Evolutionary conservation across 2,888 invertebrate genomes (phyloP).

Genomic region (Serrognathus titanus): DNA sequence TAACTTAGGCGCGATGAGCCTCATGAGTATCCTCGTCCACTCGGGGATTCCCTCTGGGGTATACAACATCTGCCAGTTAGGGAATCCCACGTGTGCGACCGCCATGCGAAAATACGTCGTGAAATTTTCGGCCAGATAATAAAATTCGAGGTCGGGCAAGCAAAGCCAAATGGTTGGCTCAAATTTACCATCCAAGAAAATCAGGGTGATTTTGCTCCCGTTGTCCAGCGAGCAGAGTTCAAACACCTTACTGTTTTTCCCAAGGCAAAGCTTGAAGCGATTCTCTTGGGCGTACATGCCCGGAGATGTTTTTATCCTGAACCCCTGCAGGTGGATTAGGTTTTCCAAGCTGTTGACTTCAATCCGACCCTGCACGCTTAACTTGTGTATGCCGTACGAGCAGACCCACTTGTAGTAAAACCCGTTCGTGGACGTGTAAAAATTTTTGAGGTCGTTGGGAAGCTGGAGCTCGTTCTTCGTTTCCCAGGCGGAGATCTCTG

Average conservation of each 20-base stretch:
- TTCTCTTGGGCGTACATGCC: slow-evolving; percentile 27
- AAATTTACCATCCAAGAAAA: slow-evolving; percentile 36
- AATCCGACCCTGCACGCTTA: slow-evolving; percentile 33
- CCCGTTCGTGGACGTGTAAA: slow-evolving; percentile 79
- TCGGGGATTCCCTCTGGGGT: slow-evolving; percentile 35
- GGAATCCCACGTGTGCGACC: slow-evolving; percentile 82
- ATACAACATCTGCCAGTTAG: slow-evolving; percentile 71
- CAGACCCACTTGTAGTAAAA: slow-evolving; percentile 78
- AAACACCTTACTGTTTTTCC: slow-evolving; percentile 38
- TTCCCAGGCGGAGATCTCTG: slow-evolving; percentile 69
- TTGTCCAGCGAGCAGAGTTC: slow-evolving; percentile 32
- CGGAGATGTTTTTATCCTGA: slow-evolving; percentile 32
- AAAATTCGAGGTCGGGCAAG: slow-evolving; percentile 59
- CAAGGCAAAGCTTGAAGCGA: slow-evolving; percentile 30
- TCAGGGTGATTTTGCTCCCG: slow-evolving; percentile 36
- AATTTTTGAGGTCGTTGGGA: slow-evolving; percentile 76
- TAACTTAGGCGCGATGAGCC: slow-evolving; percentile 72
- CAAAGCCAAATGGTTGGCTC: slow-evolving; percentile 40
- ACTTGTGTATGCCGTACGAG: slow-evolving; percentile 51
- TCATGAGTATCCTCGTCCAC: slow-evolving; percentile 62
- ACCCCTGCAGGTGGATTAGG: slow-evolving; percentile 23
- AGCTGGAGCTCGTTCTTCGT: slow-evolving; percentile 71
- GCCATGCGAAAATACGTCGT: slow-evolving; percentile 84
- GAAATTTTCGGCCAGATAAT: slow-evolving; percentile 77
- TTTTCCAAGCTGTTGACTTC: slow-evolving; percentile 35